Evolutionary conservation across 2,113 vertebrate genomes (phyloP).

Genomic region (Campylorhamphus procurvoides): DNA sequence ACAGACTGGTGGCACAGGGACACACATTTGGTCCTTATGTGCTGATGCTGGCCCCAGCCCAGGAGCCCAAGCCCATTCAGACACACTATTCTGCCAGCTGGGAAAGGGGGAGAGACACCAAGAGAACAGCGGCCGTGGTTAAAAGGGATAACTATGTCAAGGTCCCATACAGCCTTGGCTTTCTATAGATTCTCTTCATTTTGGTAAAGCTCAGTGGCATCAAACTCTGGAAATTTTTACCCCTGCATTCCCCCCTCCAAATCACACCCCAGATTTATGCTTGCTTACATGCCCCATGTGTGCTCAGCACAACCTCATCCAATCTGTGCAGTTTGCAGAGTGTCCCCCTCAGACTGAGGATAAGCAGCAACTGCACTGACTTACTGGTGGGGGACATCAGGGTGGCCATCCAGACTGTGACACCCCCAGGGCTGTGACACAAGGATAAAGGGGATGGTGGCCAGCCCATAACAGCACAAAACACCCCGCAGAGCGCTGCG

Average conservation of each 20-base stretch:
- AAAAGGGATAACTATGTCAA: neutral
- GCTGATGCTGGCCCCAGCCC: neutral
- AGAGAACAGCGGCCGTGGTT: neutral
- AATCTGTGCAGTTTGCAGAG: rapidly evolving
- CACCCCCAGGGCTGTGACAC: neutral
- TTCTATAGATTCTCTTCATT: neutral
- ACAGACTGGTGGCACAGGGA: neutral
- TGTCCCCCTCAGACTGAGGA: neutral
- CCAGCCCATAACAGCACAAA: neutral
- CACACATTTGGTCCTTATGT: neutral
- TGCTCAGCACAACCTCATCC: neutral
- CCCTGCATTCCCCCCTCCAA: neutral
- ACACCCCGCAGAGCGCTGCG: rapidly evolving
- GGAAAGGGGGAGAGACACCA: rapidly evolving
- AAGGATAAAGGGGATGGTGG: neutral
- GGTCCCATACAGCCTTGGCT: neutral
- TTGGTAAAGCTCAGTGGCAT: neutral
- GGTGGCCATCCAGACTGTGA: neutral
- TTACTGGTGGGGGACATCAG: neutral
- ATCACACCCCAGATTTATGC: neutral
- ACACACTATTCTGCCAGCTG: neutral
- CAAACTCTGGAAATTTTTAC: neutral
- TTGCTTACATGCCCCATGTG: neutral
- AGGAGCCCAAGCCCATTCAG: neutral
- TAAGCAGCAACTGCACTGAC: neutral